These are phyloP conservation scores for Cotesia glomerata DNA, from an alignment of 1,140 invertebrate genomes.

Conservation along the genomic window DNA sequence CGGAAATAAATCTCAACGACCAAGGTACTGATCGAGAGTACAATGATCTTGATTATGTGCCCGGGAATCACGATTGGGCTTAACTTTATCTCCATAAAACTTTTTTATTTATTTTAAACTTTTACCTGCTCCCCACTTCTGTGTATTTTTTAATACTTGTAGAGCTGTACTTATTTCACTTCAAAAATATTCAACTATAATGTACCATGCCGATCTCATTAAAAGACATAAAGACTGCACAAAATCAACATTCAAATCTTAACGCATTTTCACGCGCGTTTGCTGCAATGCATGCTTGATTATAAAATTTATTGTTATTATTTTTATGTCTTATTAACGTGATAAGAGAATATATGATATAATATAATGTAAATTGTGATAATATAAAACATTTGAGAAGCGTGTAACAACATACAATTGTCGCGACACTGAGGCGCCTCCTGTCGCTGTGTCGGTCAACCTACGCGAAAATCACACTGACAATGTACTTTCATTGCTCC, in stretches of 20 bases:
- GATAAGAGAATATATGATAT: neutral
- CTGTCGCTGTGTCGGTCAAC: constrained; percentile 33
- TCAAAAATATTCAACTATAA: too few species aligned
- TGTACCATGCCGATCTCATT: too few species aligned
- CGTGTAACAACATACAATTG: constrained; percentile 30
- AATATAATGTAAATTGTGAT: neutral
- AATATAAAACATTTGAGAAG: constrained; percentile 13
- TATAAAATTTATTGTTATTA: too few species aligned
- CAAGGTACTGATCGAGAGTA: constrained; percentile 28
- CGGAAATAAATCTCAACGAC: constrained; percentile 43
- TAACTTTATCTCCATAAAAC: neutral
- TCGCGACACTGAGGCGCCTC: constrained; percentile 31
- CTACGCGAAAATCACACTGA: constrained; percentile 45
- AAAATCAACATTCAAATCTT: too few species aligned
- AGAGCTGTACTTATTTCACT: too few species aligned
- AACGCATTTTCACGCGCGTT: too few species aligned
- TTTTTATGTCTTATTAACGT: too few species aligned
- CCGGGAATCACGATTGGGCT: constrained; percentile 36
- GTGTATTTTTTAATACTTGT: too few species aligned
- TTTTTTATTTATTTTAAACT: neutral
- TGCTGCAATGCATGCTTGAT: too few species aligned
- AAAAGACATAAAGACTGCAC: too few species aligned
- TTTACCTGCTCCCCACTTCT: neutral
- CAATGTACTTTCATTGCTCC: constrained; percentile 10
- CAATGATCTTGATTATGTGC: constrained; percentile 28